Percentiles rank a stretch among this genome's conserved stretches.
Conservation (phyloP, 37 sponge, comb jelly and placozoan genomes). For the Aplysina aerophoba region DNA sequence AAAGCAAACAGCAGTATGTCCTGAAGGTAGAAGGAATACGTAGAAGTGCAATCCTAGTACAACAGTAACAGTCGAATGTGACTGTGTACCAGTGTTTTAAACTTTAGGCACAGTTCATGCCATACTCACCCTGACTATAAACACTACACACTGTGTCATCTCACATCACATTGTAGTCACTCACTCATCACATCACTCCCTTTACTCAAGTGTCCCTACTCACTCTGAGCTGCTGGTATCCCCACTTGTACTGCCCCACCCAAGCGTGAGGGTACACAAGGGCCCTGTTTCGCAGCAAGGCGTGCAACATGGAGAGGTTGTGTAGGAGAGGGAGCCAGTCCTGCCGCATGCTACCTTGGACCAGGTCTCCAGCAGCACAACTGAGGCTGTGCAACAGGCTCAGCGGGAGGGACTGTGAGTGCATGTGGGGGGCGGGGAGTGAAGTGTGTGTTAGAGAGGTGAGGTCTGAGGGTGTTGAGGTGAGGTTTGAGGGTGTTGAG, state of each 20-base stretch:
- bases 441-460: neutral
- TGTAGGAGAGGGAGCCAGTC: constrained; percentile 89
- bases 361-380: constrained; percentile 20
- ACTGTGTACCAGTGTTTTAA: too few relatives aligned
- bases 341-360: constrained; percentile 38
- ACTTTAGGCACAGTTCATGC: too few relatives aligned
- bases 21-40: constrained; percentile 3
- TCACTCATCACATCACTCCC: too few relatives aligned
- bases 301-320: constrained; percentile 62
- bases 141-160: too few relatives aligned
- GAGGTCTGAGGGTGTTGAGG: neutral
- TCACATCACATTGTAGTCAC: too few relatives aligned
- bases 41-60: too few relatives aligned
- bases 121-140: too few relatives aligned
- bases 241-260: constrained; percentile 49
- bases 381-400: constrained; percentile 51
- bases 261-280: constrained; percentile 41
- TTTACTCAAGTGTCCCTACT: neutral
- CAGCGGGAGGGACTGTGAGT: neutral
- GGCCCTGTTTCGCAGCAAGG: constrained; percentile 45
- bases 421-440: neutral
- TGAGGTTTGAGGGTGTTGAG: neutral
- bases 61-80: too few relatives aligned
- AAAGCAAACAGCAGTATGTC: constrained; percentile 45
- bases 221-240: constrained; percentile 55